A percentile compares a stretch with the other conserved stretches of the same genome.
Conservation (phyloP, 2,797 vertebrate species). For the Psittacula echo region DNA sequence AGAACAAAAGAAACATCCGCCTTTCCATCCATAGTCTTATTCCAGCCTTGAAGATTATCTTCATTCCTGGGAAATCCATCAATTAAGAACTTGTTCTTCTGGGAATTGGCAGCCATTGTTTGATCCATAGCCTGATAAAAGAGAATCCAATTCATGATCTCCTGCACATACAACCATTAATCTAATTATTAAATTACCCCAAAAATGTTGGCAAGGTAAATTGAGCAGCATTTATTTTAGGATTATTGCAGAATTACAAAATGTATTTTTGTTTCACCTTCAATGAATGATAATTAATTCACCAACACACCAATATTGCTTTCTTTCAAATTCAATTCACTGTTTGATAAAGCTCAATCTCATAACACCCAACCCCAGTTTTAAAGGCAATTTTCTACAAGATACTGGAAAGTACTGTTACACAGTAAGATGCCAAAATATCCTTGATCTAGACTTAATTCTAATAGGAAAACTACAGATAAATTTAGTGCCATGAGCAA, state of each 20-base stretch:
- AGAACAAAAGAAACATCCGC: conserved; percentile 96
- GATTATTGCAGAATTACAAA: background rate
- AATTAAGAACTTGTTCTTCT: conserved; percentile 94
- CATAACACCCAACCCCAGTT: background rate
- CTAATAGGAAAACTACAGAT: background rate
- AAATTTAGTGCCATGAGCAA: background rate
- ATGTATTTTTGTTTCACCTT: background rate
- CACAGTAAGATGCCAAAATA: background rate
- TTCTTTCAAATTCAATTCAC: background rate
- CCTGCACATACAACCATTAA: background rate
- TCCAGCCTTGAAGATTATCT: conserved; percentile 97
- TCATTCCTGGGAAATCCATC: conserved; percentile 98
- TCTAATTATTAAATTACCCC: background rate
- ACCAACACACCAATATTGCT: background rate
- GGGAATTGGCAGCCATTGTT: conserved; percentile 85
- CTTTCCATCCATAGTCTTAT: conserved; percentile 88
- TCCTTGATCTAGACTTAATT: background rate
- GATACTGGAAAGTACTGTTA: background rate
- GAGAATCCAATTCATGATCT: conserved; percentile 19
- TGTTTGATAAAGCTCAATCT: background rate
- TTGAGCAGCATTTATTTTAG: background rate
- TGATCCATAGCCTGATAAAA: conserved; percentile 91
- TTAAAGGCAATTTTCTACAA: background rate
- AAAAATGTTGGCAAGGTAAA: background rate
- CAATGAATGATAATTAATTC: background rate